These are phyloP conservation scores for Tiliacea citrago DNA, from an alignment of 2,888 invertebrate genomes.

Conservation along the genomic window DNA sequence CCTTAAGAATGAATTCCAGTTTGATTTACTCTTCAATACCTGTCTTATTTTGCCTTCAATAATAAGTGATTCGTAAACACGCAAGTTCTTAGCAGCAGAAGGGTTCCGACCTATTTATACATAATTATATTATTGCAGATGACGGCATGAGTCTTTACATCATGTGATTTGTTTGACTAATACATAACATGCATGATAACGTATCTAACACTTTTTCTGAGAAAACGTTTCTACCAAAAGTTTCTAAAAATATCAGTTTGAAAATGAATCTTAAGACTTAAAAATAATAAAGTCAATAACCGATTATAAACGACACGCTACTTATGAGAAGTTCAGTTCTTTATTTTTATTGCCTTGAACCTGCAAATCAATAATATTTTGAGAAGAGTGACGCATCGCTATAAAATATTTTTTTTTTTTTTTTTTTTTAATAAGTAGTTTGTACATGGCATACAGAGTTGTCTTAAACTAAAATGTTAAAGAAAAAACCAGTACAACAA, in stretches of 20 bases:
- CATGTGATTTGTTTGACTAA: conserved; percentile 4
- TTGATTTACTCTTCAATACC: no score
- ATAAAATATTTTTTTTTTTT: no score
- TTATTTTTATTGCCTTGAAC: conserved; percentile 15
- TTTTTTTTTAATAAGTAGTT: no score
- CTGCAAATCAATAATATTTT: conserved; percentile 1
- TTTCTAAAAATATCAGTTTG: conserved; percentile 4
- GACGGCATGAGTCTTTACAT: background rate
- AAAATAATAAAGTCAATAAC: conserved; percentile 20
- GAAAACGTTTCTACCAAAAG: background rate
- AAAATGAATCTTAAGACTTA: conserved; percentile 21
- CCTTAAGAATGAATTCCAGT: background rate
- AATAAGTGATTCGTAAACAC: background rate
- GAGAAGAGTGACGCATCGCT: conserved; percentile 11
- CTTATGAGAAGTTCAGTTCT: background rate
- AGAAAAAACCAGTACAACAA: no score
- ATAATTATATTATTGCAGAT: conserved; percentile 9
- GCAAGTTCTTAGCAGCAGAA: background rate
- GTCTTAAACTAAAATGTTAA: no score
- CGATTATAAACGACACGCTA: background rate
- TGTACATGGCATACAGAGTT: no score
- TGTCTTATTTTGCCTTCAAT: background rate
- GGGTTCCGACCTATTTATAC: no score
- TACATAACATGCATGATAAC: background rate
- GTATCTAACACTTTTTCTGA: background rate